Evolutionary conservation across 1,140 invertebrate species (phyloP).

Genomic region (Apis cerana): DNA sequence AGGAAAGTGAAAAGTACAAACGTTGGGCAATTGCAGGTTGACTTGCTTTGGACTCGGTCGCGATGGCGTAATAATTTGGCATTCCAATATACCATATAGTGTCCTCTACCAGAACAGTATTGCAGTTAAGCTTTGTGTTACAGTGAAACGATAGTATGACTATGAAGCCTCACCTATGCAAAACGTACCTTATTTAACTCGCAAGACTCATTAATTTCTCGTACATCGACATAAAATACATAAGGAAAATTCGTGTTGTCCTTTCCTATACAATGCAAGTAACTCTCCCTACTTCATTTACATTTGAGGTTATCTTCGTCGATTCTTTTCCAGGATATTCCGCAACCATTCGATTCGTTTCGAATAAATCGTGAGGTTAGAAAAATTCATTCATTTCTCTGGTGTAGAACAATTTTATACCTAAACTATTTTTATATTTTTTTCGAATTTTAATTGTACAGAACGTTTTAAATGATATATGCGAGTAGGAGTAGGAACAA

Average conservation of each 20-base stretch:
- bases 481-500: no score
- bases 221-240: background rate
- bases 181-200: constrained; percentile 41
- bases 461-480: no score
- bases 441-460: no score
- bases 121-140: background rate
- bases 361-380: background rate
- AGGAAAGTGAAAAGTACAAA: constrained; percentile 77
- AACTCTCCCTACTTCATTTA: background rate
- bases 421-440: no score
- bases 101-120: constrained; percentile 1
- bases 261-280: constrained; percentile 2
- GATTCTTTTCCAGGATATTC: background rate
- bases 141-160: constrained; percentile 41
- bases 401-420: background rate
- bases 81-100: constrained; percentile 71
- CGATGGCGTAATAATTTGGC: constrained; percentile 79
- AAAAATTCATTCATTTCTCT: background rate
- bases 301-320: background rate
- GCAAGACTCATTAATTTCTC: constrained; percentile 36
- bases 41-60: constrained; percentile 67
- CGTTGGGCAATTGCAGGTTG: constrained; percentile 74
- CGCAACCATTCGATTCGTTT: background rate
- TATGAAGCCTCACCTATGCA: constrained; percentile 45
- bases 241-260: background rate